These are phyloP conservation scores for Miopithecus talapoin DNA, from an alignment of 2,797 vertebrate genomes.

Conservation along the genomic window DNA sequence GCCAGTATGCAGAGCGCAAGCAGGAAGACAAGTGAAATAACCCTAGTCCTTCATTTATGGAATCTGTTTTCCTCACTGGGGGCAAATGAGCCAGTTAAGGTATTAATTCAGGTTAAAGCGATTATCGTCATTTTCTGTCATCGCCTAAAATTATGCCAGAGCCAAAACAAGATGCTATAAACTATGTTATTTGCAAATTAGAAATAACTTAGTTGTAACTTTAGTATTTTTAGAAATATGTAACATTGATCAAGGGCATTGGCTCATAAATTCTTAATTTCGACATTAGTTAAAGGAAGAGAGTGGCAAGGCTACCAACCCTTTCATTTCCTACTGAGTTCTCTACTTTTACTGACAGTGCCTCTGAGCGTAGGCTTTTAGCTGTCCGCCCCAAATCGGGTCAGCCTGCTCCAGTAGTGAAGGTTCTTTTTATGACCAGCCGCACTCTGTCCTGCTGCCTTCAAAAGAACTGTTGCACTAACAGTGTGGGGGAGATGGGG, in stretches of 20 bases:
- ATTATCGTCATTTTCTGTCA: neutral
- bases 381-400: neutral
- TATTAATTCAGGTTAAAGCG: neutral
- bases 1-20: neutral
- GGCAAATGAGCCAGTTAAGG: neutral
- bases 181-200: neutral
- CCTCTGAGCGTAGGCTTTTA: neutral
- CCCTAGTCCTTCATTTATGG: neutral
- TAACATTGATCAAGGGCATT: neutral
- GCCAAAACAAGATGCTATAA: neutral
- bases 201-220: neutral
- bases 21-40: neutral
- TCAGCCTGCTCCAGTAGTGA: neutral
- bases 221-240: neutral
- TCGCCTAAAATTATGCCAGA: neutral
- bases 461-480: no score
- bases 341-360: neutral
- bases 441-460: fast-evolving
- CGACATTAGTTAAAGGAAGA: neutral
- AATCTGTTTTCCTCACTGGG: neutral
- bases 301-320: neutral
- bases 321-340: neutral
- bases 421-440: neutral
- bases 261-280: neutral
- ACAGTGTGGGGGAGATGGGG: neutral